Conservation (phyloP, 2,113 vertebrate genomes). For the Numenius arquata region DNA sequence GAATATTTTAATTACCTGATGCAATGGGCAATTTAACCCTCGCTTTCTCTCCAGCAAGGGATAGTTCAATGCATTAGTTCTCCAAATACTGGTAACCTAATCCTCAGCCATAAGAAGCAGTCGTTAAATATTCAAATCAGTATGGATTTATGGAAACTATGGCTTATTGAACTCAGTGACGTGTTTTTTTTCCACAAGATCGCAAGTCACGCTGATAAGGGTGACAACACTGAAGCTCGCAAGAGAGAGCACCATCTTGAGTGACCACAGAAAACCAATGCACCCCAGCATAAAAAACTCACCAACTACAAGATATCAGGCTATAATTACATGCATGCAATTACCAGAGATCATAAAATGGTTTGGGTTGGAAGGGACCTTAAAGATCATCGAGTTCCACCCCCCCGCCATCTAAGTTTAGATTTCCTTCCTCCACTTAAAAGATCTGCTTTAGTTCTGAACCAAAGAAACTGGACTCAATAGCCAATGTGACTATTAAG, state of each 20-base stretch:
- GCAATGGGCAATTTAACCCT: neutral
- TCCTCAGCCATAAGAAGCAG: neutral
- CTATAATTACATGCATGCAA: neutral
- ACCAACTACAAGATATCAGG: neutral
- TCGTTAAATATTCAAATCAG: neutral
- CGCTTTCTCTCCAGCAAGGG: neutral
- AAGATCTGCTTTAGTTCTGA: too few species aligned
- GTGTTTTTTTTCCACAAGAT: neutral
- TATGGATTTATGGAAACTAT: neutral
- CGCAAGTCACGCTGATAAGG: neutral
- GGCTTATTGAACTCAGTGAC: neutral
- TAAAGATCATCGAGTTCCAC: too few species aligned
- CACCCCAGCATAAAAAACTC: neutral
- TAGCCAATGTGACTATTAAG: too few species aligned
- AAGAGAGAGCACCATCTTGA: neutral
- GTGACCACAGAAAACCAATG: neutral
- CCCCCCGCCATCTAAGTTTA: too few species aligned
- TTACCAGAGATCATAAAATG: neutral
- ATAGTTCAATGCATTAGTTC: neutral
- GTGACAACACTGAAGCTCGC: accelerated
- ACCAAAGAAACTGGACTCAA: too few species aligned
- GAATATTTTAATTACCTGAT: neutral
- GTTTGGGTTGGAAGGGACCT: too few species aligned
- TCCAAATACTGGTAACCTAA: neutral
- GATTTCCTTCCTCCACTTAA: too few species aligned